Conservation (phyloP, 2,888 invertebrate species). For the Drosophila longiperda region DNA sequence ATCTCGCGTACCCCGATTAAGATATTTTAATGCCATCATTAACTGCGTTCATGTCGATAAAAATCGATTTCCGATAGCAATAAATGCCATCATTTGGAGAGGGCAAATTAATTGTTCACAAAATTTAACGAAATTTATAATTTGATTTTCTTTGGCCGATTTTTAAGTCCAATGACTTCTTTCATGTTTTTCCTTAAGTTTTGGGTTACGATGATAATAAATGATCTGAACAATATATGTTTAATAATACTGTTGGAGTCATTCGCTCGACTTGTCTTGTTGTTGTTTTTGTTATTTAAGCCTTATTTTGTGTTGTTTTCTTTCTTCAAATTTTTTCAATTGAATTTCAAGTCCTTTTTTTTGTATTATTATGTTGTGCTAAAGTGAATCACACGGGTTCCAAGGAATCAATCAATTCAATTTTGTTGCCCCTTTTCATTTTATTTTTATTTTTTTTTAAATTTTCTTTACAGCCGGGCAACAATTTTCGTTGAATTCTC, state of each 20-base stretch:
- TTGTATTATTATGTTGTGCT: neutral
- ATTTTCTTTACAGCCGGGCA: neutral
- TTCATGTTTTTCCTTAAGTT: neutral
- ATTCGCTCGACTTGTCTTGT: neutral
- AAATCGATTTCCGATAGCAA: too few species aligned
- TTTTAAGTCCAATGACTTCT: neutral
- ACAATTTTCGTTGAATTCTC: constrained; percentile 36
- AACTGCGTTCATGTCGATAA: too few species aligned
- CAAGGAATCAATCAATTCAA: constrained; percentile 61
- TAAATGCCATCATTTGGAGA: too few species aligned
- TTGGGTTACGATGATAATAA: neutral
- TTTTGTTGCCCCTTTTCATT: constrained; percentile 32
- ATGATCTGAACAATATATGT: neutral
- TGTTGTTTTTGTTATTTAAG: neutral
- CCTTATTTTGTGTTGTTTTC: neutral
- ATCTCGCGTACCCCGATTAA: too few species aligned
- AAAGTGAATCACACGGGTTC: constrained; percentile 20
- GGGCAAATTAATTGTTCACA: too few species aligned
- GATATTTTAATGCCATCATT: too few species aligned
- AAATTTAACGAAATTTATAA: too few species aligned
- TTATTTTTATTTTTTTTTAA: neutral
- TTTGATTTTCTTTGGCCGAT: too few species aligned
- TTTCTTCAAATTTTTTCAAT: constrained; percentile 18
- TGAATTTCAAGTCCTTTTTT: constrained; percentile 18
- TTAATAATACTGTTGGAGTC: constrained; percentile 7